Base-by-base conservation (phyloP, 2,888 invertebrate species). In the Exocentrus adspersus region DNA sequence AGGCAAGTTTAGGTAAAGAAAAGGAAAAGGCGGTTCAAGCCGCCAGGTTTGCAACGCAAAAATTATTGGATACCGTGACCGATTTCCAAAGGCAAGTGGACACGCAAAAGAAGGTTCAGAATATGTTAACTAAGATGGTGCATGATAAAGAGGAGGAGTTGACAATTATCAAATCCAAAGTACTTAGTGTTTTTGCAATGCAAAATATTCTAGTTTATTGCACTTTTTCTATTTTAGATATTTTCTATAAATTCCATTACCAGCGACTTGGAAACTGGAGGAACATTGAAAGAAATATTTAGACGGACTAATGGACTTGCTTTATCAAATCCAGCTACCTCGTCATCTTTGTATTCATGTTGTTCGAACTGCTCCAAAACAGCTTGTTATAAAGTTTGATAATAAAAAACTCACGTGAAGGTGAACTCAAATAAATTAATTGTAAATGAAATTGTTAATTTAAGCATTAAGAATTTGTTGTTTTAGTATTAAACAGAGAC, bases 41-140 rank as follows among this genome's bases (percentile, higher is more conserved):
- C 0, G 81, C 82, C 0, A 76, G 75, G 67, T 80, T 80, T 58
- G 80, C 80, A 0, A 79, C 80, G 0, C 72, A 78, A 60, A 79
- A 79, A 65, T 62, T 82, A 17, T 62, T 79, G 51, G 77, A 81
- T 19, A 80, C 81, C 0, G 78, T 80, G 16, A 69, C 69, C 6
- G 81, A 82, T 70, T 80, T 80, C 60, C 77, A 80, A 62, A 69
- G 65, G 6, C 79, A 80, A 62, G 74, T 77, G 7, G 72, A 76
- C 53, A 72, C 74, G 1, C 80, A 81, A 42, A 78, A 77, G 57
- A 72, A 77, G 21, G 73, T 79, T 2, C 78, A 80, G 48, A 59
- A 70, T 12, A 71, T 78, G 61, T 66, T 82, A 24, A 76, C 79
- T 1, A 73, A 74, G 46, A 70, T 82, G 70, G 67, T 81, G 14